These are phyloP conservation scores for Mimumesa dahlbomi DNA, from an alignment of 2,888 invertebrate genomes.

Conservation along the genomic window DNA sequence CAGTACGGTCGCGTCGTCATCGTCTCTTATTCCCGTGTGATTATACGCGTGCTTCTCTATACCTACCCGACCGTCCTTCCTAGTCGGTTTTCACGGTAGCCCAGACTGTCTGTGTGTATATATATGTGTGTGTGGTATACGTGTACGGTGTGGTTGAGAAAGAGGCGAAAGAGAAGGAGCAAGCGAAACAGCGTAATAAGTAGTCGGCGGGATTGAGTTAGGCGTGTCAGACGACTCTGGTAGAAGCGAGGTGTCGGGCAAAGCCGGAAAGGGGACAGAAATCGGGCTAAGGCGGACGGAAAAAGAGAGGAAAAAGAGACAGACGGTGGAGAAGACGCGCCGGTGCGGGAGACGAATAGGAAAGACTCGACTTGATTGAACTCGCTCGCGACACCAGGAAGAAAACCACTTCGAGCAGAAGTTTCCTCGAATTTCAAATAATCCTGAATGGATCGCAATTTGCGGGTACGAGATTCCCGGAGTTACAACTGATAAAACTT, in stretches of 20 bases:
- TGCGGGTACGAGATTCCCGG: conserved; percentile 66
- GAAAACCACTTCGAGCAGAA: conserved; percentile 65
- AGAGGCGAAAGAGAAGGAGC: conserved; percentile 13
- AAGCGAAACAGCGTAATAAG: conserved; percentile 51
- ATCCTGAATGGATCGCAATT: conserved; percentile 77
- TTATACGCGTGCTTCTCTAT: conserved; percentile 54
- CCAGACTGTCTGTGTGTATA: too few species aligned
- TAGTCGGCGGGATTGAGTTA: conserved; percentile 59
- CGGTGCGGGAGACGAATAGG: conserved; percentile 54
- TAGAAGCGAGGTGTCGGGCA: conserved; percentile 3
- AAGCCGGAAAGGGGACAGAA: conserved; percentile 43
- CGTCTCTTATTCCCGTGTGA: conserved; percentile 52
- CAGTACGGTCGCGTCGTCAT: conserved; percentile 40
- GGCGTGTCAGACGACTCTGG: conserved; percentile 40
- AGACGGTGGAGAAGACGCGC: conserved; percentile 10
- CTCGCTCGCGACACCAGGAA: conserved; percentile 67
- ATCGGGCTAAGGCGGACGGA: conserved; percentile 9
- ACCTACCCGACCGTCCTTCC: conserved; percentile 13
- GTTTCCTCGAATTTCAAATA: conserved; percentile 75
- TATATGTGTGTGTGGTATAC: too few species aligned
- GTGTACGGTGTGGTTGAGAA: background rate
- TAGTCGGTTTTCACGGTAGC: conserved; percentile 15
- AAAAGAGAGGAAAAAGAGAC: conserved; percentile 22
- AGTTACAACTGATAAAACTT: conserved; percentile 61
- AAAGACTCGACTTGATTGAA: conserved; percentile 74